Evolutionary conservation across 2,888 invertebrate species (phyloP).

Genomic region (Temnothorax unifasciatus): DNA sequence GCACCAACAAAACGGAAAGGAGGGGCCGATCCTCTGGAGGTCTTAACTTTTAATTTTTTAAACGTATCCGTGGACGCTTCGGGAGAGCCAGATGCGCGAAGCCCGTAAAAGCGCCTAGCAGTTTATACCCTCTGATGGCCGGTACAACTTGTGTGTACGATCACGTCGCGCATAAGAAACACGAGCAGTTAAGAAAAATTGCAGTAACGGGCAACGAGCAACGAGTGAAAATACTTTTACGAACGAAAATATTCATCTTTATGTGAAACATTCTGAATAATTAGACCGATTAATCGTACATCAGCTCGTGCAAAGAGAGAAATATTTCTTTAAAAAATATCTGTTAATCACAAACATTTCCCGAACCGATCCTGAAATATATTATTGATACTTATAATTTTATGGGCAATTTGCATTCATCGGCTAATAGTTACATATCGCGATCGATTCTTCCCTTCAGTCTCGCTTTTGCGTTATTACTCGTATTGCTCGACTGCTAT

Average conservation of each 20-base stretch:
- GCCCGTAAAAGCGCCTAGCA: slow-evolving; percentile 43
- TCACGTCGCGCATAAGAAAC: slow-evolving; percentile 27
- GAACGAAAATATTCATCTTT: neutral
- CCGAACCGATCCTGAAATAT: neutral
- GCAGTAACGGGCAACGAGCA: neutral
- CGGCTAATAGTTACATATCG: neutral
- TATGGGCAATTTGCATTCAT: neutral
- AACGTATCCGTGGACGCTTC: slow-evolving; percentile 46
- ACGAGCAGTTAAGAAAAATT: slow-evolving; percentile 8
- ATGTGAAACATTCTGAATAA: neutral
- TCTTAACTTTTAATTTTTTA: slow-evolving; percentile 62
- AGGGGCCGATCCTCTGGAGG: slow-evolving; percentile 17
- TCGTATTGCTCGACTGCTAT: neutral
- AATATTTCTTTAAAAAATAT: neutral
- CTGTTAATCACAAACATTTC: neutral
- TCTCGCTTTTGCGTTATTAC: neutral
- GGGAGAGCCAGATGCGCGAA: slow-evolving; percentile 47
- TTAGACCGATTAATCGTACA: neutral
- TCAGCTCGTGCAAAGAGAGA: neutral
- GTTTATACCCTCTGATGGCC: slow-evolving; percentile 10
- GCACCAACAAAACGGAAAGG: slow-evolving; percentile 52
- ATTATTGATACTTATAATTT: neutral
- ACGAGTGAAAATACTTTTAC: slow-evolving; percentile 11
- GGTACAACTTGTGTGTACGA: slow-evolving; percentile 45
- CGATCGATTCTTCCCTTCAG: neutral